Percentiles rank a stretch among this genome's conserved stretches.
Evolutionary conservation across 1,140 invertebrate genomes (phyloP).

Genomic region (Grapholita molesta): DNA sequence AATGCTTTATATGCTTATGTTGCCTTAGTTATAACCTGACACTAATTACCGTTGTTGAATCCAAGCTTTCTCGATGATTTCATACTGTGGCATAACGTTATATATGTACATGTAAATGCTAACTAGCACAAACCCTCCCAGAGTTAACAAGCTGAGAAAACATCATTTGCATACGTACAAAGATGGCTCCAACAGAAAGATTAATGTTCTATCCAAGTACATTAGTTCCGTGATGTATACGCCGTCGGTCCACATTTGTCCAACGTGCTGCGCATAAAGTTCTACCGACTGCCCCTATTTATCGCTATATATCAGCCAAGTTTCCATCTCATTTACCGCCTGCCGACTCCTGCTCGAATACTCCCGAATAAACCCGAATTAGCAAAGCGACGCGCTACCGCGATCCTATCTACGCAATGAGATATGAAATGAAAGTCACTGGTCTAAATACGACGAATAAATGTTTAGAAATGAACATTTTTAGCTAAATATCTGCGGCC

Average conservation of each 20-base stretch:
- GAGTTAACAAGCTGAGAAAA: background rate
- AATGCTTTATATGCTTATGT: background rate
- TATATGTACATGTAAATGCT: background rate
- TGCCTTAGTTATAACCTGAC: background rate
- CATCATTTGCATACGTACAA: background rate
- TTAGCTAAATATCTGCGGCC: conserved; percentile 32
- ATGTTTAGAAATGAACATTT: conserved; percentile 29
- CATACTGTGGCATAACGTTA: background rate
- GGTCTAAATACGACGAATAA: conserved; percentile 29
- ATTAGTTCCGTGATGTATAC: conserved; percentile 16
- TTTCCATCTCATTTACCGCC: conserved; percentile 57
- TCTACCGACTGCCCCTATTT: conserved; percentile 27
- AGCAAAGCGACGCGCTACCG: conserved; percentile 24
- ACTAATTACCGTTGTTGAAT: no score
- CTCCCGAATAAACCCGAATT: conserved; percentile 32
- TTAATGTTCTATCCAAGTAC: background rate
- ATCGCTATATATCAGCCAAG: conserved; percentile 35
- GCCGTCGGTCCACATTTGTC: conserved; percentile 13
- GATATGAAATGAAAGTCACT: conserved; percentile 46
- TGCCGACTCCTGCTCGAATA: conserved; percentile 21
- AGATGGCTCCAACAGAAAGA: background rate
- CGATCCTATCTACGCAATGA: conserved; percentile 49
- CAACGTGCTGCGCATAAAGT: conserved; percentile 13
- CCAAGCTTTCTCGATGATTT: no score
- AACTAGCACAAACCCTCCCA: background rate